A percentile compares a stretch with the other conserved stretches of the same genome.
phyloP scores from a whole-genome alignment of 2,797 vertebrate species.

The Mormyrops attenuatus region DNA sequence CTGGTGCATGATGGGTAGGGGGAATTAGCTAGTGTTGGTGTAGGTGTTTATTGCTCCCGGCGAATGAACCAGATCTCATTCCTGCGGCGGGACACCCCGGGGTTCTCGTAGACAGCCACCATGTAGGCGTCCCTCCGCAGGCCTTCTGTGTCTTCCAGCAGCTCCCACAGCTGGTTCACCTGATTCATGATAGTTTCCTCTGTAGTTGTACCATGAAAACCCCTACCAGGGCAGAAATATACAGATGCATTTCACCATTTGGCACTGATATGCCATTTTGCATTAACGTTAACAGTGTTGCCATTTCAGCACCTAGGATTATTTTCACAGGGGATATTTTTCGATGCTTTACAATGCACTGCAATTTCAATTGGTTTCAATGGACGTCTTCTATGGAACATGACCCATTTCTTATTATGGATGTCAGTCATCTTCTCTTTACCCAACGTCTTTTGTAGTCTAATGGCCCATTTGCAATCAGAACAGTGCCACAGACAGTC shows the following conservation, averaged over 20 bases:
- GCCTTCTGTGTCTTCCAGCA: constrained; percentile 50
- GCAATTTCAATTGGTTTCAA: not conserved
- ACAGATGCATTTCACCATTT: not conserved
- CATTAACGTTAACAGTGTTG: not conserved
- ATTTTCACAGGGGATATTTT: not conserved
- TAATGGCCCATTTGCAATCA: not conserved
- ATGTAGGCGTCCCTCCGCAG: constrained; percentile 57
- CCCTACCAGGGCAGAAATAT: constrained; percentile 39
- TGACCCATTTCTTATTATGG: not conserved
- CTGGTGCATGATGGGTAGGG: not conserved
- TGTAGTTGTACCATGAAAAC: constrained; percentile 64
- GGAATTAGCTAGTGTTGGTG: not conserved
- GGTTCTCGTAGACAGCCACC: constrained; percentile 72
- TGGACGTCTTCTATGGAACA: not conserved
- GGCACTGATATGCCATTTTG: not conserved
- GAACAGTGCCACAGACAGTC: not conserved
- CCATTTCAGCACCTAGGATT: not conserved
- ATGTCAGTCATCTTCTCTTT: not conserved
- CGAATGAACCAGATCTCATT: constrained; percentile 81
- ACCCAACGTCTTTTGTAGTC: not conserved
- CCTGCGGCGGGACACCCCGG: constrained; percentile 57
- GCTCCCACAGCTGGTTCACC: constrained; percentile 65
- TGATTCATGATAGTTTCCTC: constrained; percentile 69
- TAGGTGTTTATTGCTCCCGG: constrained; percentile 32
- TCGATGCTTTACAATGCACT: not conserved